Evolutionary conservation across 2,888 invertebrate species (phyloP), one percentile per base, ranked within the genome.

Genomic region (Eurytoma adleriae): DNA sequence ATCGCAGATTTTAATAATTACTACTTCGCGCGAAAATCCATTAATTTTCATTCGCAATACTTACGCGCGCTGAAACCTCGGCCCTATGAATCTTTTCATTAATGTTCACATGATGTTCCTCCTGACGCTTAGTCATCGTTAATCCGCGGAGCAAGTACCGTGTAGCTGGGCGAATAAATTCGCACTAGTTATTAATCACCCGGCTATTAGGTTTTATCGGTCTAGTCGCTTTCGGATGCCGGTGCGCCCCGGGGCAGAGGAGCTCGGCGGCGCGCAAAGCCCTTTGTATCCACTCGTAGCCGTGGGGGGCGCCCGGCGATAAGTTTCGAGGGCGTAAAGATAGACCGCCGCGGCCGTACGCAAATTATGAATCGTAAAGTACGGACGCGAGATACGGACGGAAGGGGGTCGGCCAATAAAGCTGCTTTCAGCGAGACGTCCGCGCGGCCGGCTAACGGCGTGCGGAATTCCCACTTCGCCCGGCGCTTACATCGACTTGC

Each of bases 151-250:
- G 10, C 40, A 10, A 7, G 40, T 40, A 40, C 10, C 40, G 40
- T 10, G 40, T 40, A 57, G 12, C 56, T 74, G 12, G 20, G 2
- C 40, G 48, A 18, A 62, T 78, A 67, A 73, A 79, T 57, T 48
- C 18, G 57, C 18, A 70, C n/a, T 62, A 50, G 56, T 74, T 70
- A 79, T 79, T 74, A 70, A 74, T 70, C 59, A 64, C 20, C 40
- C 40, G 64, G 50, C 48, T 27, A 52, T 74, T 57, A 79, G 69
- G 64, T 40, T 73, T 74, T 70, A 74, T 74, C 3, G 24, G 16
- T 3, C 20, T 1, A 40, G 52, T 48, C 1, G 54, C 40, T 62
- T 67, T 52, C 40, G 61, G 68, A 54, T 68, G 54, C 20, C 3
- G 3, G 66, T 16, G 48, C 40, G 30, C 56, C 57, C 20, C 20